These are phyloP conservation scores for Melanostoma mellinum DNA, from an alignment of 2,888 invertebrate genomes.

Conservation along the genomic window DNA sequence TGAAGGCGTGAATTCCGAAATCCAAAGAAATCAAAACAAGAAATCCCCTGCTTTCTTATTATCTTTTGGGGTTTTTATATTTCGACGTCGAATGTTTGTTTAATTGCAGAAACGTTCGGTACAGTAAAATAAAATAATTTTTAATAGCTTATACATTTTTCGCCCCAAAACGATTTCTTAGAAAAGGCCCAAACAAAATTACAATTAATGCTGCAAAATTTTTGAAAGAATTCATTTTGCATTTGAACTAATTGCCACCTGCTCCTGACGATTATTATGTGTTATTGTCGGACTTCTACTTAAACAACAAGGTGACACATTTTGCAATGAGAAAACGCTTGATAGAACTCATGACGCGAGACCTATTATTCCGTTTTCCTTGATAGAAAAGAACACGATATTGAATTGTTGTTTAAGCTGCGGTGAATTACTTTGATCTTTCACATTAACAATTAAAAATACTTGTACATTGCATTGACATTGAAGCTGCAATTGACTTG, in stretches of 20 bases:
- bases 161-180: conserved; percentile 1
- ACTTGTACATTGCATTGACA: conserved; percentile 57
- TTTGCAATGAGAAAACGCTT: background rate
- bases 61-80: too few relatives aligned
- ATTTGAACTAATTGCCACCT: conserved; percentile 30
- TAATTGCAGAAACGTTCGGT: too few relatives aligned
- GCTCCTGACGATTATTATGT: conserved; percentile 4
- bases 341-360: too few relatives aligned
- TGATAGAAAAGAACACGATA: background rate
- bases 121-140: too few relatives aligned
- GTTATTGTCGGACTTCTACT: background rate
- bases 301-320: background rate
- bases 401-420: background rate
- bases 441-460: conserved; percentile 39
- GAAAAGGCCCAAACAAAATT: background rate
- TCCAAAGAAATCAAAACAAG: too few relatives aligned
- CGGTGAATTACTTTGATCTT: conserved; percentile 39
- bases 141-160: too few relatives aligned
- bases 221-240: conserved; percentile 2
- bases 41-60: too few relatives aligned
- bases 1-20: too few relatives aligned
- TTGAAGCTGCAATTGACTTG: conserved; percentile 40
- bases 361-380: background rate
- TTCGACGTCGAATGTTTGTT: too few relatives aligned
- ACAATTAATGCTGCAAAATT: background rate